Base-by-base conservation (phyloP, 2,797 vertebrate genomes). In the Ctenopoma multispine region DNA sequence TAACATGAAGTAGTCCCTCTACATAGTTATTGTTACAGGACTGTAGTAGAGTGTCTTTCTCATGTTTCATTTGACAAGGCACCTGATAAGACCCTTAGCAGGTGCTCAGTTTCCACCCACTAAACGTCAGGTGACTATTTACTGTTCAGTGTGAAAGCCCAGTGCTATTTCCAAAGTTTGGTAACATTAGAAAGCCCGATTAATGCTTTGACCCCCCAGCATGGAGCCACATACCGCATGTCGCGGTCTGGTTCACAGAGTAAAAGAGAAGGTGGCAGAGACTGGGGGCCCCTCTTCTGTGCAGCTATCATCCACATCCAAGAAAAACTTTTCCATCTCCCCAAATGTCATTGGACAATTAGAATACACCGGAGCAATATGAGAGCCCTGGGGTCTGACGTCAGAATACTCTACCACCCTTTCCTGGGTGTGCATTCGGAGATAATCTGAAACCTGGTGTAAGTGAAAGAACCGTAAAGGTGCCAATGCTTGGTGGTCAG, bases 101-200 rank as follows among this genome's bases (percentile, higher is more conserved):
- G 90, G 88, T 90, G 90, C 74, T 87, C 58, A n/a, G 72, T 80
- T 82, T 87, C 75, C 69, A n/a, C 56, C 41, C 66, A 85, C 66
- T 38, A 70, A 82, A 82, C n/a, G 10, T 63, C 9, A 21, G 44
- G 58, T 64, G 34, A 68, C 76, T 72, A 50, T 83, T 87, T 77
- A 76, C 77, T 56, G 48, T 75, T 71, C 73, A 24, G 55, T 50
- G 59, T 72, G 63, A 80, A 79, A 80, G 76, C 75, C 64, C 69
- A 43, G 44, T n/a, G 74, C 88, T 90, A 90, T 92, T 93, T 92
- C 81, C 69, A 89, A 82, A 82, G 77, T 57, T 72, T 69, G 67
- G 86, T 84, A 93, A 94, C 86, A 80, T 87, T 83, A 94, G 63
- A 88, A 72, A 49, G 56, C 41, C 79, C 64, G 85, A 91, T 91